Base-by-base conservation (phyloP, 1,140 invertebrate species). In the Drosophila quadrilineata region DNA sequence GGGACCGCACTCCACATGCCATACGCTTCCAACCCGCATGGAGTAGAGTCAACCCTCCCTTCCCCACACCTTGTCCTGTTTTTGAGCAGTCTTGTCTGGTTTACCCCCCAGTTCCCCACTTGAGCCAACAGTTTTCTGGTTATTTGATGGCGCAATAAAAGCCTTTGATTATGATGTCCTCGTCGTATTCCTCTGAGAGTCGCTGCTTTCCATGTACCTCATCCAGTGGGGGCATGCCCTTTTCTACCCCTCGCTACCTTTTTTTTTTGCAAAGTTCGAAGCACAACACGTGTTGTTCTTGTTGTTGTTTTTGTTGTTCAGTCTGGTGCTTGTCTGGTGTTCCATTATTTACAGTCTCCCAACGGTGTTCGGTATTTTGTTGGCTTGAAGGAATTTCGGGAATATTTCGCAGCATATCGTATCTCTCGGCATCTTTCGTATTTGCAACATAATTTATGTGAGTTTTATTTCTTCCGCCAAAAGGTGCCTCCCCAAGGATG, bases 271-370 rank as follows among this genome's bases (percentile, higher is more conserved):
- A 43, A 31, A 17, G 40, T 65, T 31, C 5, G 24, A 45, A 24
- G 33, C 38, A 26, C 6, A 26, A 22, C 43, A 45, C 54, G 21
- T 31, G 21, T 57, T 64, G 16, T n/a, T 43, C n/a, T 45, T 26
- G 46, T 38, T 59, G 8, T 29, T 40, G 24, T 33, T 36, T 19
- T 24, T 40, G 31, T 41, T 62, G 68, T 72, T 69, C 35, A 72
- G 77, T 85, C 79, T 84, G 79, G 65, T 52, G 65, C 65, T 36
- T 72, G 77, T 84, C 77, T 84, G 74, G 69, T 74, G 60, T 66
- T 84, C 49, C 48, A 77, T 77, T 85, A 84, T 85, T 85, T 84
- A 84, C 77, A 84, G 70, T 74, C 60, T 77, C 60, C 65, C 65
- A 35, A 19, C 49, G 48, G 35, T 36, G 19, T 50, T 21, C 21